Percentiles rank a stretch among this genome's conserved stretches.
phyloP scores from a whole-genome alignment of 1,140 invertebrate species.

The Achroia grisella region DNA sequence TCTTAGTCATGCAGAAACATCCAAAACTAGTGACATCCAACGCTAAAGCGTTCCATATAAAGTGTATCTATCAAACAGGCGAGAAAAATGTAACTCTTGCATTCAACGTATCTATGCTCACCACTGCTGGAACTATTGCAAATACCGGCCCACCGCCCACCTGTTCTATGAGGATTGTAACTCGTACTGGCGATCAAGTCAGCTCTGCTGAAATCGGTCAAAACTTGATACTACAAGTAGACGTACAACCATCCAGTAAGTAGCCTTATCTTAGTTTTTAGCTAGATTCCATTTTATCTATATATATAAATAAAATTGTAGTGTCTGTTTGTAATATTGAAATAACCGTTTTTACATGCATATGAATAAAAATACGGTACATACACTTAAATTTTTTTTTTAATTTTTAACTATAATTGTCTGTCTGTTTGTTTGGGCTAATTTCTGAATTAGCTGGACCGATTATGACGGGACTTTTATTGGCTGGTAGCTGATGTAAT shows the following conservation, averaged over 20 bases:
- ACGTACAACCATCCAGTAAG: constrained; percentile 92
- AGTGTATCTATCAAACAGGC: constrained; percentile 94
- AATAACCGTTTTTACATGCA: no score
- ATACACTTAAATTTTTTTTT: no score
- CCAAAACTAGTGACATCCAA: constrained; percentile 95
- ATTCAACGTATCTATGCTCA: constrained; percentile 96
- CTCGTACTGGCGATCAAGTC: constrained; percentile 89
- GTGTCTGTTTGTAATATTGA: no score
- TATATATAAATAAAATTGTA: no score
- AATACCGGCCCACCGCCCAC: constrained; percentile 95
- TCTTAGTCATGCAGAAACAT: constrained; percentile 95
- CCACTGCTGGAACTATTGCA: constrained; percentile 94
- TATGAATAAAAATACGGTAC: no score
- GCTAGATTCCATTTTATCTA: not conserved
- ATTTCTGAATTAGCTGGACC: no score
- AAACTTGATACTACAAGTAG: constrained; percentile 91
- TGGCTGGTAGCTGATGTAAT: no score
- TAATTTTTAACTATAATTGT: no score
- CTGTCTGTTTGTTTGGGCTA: no score
- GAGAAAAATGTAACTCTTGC: constrained; percentile 94
- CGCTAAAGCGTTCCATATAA: constrained; percentile 95
- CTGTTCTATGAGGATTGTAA: constrained; percentile 93
- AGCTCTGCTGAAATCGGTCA: constrained; percentile 94
- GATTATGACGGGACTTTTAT: no score
- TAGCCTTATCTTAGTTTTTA: constrained; percentile 12